A percentile compares a stretch with the other conserved stretches of the same genome.
Evolutionary conservation across 1,140 invertebrate genomes (phyloP).

Genomic region (Acromyrmex charruanus): DNA sequence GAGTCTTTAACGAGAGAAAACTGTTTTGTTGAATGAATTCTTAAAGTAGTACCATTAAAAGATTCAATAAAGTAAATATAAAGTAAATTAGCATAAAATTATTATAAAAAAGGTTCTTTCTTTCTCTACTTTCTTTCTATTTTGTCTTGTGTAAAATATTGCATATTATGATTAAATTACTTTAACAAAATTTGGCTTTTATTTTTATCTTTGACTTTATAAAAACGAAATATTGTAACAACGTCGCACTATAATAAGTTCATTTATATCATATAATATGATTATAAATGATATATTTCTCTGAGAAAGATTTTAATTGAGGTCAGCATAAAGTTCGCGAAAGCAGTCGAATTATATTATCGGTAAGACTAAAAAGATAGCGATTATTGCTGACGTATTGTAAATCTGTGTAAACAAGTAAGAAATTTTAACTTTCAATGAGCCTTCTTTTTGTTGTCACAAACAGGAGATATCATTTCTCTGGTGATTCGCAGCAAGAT

Average conservation of each 20-base stretch:
- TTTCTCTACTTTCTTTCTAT: slow-evolving; percentile 10
- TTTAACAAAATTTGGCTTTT: neutral
- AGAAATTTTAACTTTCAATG: slow-evolving; percentile 9
- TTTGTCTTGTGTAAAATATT: neutral
- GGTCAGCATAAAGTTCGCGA: neutral
- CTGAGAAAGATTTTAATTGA: neutral
- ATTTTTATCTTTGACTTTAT: too few relatives aligned
- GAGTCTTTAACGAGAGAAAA: slow-evolving; percentile 26
- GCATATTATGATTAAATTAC: neutral
- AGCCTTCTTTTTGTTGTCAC: slow-evolving; percentile 7
- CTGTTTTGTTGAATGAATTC: neutral
- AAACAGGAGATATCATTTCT: slow-evolving; percentile 40
- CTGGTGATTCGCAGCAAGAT: slow-evolving; percentile 23
- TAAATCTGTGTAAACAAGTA: neutral
- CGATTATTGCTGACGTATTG: slow-evolving; percentile 26
- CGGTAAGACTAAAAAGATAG: neutral
- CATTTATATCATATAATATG: neutral
- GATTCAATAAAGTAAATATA: neutral
- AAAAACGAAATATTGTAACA: neutral
- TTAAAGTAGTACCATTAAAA: neutral
- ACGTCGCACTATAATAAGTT: neutral
- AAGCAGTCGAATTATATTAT: slow-evolving; percentile 1
- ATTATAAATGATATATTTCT: neutral
- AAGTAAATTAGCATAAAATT: neutral
- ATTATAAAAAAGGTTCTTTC: neutral